These are phyloP conservation scores for Nothocercus nigrocapillus DNA, from an alignment of 2,113 vertebrate genomes.

Conservation along the genomic window DNA sequence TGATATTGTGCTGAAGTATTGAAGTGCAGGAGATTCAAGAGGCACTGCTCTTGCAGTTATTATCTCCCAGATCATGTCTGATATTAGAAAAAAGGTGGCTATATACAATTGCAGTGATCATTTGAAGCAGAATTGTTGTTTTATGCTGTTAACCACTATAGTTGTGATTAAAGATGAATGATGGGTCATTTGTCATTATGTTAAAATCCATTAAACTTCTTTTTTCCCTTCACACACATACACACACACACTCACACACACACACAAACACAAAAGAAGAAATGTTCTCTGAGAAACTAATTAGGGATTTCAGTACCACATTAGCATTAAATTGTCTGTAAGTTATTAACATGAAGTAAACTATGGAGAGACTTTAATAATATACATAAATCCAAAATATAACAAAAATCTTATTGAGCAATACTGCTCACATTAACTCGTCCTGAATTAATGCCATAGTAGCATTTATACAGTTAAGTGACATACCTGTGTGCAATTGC, in stretches of 20 bases:
- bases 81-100: not conserved
- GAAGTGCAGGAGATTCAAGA: not conserved
- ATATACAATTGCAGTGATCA: not conserved
- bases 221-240: not conserved
- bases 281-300: not conserved
- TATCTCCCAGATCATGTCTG: not conserved
- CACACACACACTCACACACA: too few species aligned
- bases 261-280: not conserved
- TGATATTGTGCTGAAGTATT: not conserved
- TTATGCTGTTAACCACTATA: not conserved
- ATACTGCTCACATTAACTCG: not conserved
- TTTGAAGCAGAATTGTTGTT: not conserved
- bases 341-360: not conserved
- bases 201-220: not conserved
- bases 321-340: not conserved
- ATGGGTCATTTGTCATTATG: not conserved
- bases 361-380: not conserved
- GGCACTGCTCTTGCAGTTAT: not conserved
- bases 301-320: not conserved
- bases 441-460: not conserved
- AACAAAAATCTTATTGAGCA: not conserved
- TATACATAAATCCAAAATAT: not conserved
- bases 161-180: not conserved
- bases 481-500: not conserved
- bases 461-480: not conserved